Conservation (phyloP, 2,113 vertebrate genomes). For the Pyrgilauda ruficollis region DNA sequence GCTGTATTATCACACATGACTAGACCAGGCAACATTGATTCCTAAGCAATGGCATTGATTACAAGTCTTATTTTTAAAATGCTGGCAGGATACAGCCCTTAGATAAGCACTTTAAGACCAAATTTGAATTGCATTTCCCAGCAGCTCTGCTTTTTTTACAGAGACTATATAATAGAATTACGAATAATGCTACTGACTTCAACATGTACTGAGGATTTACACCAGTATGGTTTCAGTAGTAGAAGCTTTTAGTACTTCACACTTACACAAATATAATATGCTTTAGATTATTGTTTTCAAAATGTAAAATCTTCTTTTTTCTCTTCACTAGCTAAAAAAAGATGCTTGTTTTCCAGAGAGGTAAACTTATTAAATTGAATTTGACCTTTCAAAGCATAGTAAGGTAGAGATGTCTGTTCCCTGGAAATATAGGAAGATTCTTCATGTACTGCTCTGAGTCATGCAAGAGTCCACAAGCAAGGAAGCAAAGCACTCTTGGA, state of each 20-base stretch:
- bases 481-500: neutral
- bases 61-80: constrained; percentile 10
- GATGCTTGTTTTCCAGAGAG: neutral
- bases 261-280: neutral
- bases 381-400: constrained; percentile 3
- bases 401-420: constrained; percentile 2
- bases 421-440: neutral
- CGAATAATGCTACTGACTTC: neutral
- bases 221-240: neutral
- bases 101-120: constrained; percentile 11
- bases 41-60: constrained; percentile 41
- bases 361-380: constrained; percentile 8
- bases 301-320: neutral
- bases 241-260: constrained; percentile 3
- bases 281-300: neutral
- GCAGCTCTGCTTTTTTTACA: neutral
- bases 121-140: constrained; percentile 41
- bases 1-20: constrained; percentile 1
- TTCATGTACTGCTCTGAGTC: neutral
- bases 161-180: constrained; percentile 35
- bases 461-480: neutral
- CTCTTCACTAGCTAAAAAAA: neutral
- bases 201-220: neutral
- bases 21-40: constrained; percentile 31
- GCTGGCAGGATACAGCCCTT: neutral